These are phyloP conservation scores for Platycercus adscitus DNA, from an alignment of 2,113 vertebrate species.

Conservation along the genomic window DNA sequence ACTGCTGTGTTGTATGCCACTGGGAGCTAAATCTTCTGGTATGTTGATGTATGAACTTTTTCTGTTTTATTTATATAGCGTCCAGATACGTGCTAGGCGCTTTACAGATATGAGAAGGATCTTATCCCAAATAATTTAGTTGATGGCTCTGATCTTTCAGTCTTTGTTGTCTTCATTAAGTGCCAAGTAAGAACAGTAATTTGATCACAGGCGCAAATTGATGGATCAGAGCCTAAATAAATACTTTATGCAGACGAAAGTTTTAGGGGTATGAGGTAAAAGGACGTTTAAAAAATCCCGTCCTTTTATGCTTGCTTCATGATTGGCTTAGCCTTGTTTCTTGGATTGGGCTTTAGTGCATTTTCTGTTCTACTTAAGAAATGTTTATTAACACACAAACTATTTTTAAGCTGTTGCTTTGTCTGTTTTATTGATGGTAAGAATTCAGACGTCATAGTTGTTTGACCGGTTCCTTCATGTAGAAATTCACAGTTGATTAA, in stretches of 20 bases:
- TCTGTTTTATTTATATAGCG: slow-evolving; percentile 61
- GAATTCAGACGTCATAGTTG: not conserved
- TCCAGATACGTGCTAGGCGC: slow-evolving; percentile 57
- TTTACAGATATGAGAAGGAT: slow-evolving; percentile 66
- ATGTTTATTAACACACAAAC: not conserved
- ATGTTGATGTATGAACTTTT: slow-evolving; percentile 10
- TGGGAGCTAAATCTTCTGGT: slow-evolving; percentile 23
- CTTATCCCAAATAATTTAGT: not conserved
- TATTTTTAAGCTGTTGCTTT: not conserved
- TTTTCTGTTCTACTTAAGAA: slow-evolving; percentile 2
- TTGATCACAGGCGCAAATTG: not conserved
- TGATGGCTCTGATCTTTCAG: not conserved
- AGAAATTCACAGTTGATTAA: not conserved
- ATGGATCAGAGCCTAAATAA: slow-evolving; percentile 8
- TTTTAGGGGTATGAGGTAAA: not conserved
- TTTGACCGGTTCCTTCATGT: not conserved
- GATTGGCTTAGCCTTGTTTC: not conserved
- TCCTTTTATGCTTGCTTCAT: not conserved
- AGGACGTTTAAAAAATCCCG: not conserved
- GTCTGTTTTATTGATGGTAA: not conserved
- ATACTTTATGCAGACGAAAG: not conserved
- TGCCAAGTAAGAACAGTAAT: not conserved
- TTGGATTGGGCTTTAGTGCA: not conserved
- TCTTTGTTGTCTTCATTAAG: slow-evolving; percentile 1
- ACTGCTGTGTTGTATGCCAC: slow-evolving; percentile 10